A percentile compares a stretch with the other conserved stretches of the same genome.
phyloP scores from a whole-genome alignment of 2,888 invertebrate species.

The Chrysolina haemoptera region DNA sequence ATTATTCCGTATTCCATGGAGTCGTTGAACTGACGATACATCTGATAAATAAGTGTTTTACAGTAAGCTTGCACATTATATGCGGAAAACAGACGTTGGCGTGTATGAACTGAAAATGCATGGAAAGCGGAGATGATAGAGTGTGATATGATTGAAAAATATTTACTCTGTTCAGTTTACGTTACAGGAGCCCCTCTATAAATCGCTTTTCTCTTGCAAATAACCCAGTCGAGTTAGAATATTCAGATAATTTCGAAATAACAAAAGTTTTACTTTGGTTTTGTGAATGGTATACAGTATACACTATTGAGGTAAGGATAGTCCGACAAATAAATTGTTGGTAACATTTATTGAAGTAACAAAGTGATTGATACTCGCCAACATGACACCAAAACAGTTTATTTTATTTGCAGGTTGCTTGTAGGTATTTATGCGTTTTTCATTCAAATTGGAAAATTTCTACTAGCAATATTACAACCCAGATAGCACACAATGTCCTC shows the following conservation, averaged over 20 bases:
- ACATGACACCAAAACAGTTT: too few species aligned
- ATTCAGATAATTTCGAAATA: conserved; percentile 3
- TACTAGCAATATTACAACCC: too few species aligned
- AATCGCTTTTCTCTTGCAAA: conserved; percentile 5
- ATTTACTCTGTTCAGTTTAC: conserved; percentile 32
- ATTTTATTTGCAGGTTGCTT: too few species aligned
- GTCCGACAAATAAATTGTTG: too few species aligned
- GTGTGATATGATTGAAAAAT: conserved; percentile 34
- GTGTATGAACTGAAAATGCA: conserved; percentile 34
- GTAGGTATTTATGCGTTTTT: too few species aligned
- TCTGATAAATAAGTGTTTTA: conserved; percentile 15
- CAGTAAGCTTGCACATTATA: conserved; percentile 11
- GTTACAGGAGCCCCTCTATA: conserved; percentile 2
- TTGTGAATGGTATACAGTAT: neutral
- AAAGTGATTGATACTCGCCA: too few species aligned
- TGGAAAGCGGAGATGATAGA: conserved; percentile 35
- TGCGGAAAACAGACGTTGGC: conserved; percentile 20
- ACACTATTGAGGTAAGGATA: too few species aligned
- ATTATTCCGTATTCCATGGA: conserved; percentile 3
- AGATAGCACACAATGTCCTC: too few species aligned
- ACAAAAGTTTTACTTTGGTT: neutral
- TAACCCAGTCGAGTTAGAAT: neutral
- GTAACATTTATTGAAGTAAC: too few species aligned
- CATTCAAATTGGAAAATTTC: too few species aligned
- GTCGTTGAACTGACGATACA: conserved; percentile 18